Evolutionary conservation across 2,797 vertebrate genomes (phyloP), one percentile per base, ranked within the genome.

Genomic region (Hypotaenidia philippensis): DNA sequence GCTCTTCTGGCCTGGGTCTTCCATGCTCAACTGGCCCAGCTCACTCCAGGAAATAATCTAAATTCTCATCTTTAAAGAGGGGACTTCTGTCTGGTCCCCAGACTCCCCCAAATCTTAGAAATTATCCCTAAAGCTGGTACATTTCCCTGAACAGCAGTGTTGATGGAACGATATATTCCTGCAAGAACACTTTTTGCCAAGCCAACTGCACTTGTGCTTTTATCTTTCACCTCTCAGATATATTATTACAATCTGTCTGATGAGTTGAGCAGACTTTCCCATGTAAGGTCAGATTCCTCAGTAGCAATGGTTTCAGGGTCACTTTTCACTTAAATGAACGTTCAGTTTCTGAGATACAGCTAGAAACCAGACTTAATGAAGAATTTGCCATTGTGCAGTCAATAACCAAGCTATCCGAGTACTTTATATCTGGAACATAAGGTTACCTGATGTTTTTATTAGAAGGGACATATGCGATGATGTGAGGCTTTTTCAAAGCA

Each of bases 351-450:
- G 66, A 90, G 90, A 41, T 76, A 32, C 25, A 82, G 27, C 25
- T 71, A 80, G 53, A 95, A 94, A 87, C 5, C 15, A 71, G 20
- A 65, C 85, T 83, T 89, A 91, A 89, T 89, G 83, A 88, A 87
- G 76, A 87, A 52, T 71, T 87, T 70, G 32, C 79, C 41, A 18
- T 91, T 86, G 76, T 52, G 47, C 17, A 27, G 79, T 71, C 72
- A 83, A 63, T 91, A 94, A 80, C 47, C 40, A 82, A 89, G 44
- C 38, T 70, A 29, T 38, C 52, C 17, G 53, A 71, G 45, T 55
- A 19, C 60, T 77, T 94, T 65, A 13, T 83, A 61, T 49, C 45
- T 80, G 65, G 41, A 93, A 78, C 53, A 38, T 2, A 75, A 71
- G 41, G 47, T 78, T 94, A 65, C 71, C 76, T 78, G 69, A 59